Percentiles rank a stretch among this genome's conserved stretches.
These are phyloP conservation scores for Apocrypta bakeri DNA, from an alignment of 1,140 invertebrate species.

Conservation along the genomic window DNA sequence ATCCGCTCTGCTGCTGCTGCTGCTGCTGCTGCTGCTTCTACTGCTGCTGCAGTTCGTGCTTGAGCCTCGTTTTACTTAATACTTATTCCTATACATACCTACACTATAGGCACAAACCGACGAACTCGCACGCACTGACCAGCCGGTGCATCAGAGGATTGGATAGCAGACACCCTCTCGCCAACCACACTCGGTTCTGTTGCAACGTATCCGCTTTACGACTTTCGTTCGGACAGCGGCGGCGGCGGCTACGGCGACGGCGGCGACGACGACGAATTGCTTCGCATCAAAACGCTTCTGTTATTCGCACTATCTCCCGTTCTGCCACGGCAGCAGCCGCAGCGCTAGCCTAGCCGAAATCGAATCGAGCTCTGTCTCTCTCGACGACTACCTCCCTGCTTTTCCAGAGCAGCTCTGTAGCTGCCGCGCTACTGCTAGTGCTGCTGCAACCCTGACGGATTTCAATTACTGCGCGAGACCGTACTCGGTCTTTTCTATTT, in stretches of 20 bases:
- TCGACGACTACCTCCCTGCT: too few relatives aligned
- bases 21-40: not conserved
- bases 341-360: not conserved
- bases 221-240: constrained; percentile 10
- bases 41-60: not conserved
- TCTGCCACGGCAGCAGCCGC: not conserved
- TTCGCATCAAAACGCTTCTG: not conserved
- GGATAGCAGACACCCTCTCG: too few relatives aligned
- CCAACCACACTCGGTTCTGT: too few relatives aligned
- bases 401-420: too few relatives aligned
- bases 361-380: not conserved
- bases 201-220: not conserved
- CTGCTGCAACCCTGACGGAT: too few relatives aligned
- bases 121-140: not conserved
- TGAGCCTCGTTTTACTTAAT: constrained; percentile 25
- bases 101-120: not conserved
- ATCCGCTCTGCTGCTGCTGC: constrained; percentile 32
- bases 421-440: too few relatives aligned
- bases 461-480: not conserved
- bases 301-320: not conserved
- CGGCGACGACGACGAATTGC: constrained; percentile 20
- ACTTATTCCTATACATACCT: too few relatives aligned
- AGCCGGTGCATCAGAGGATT: not conserved
- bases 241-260: too few relatives aligned
- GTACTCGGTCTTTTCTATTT: too few relatives aligned